phyloP scores from a whole-genome alignment of 2,113 vertebrate species.

The Paracanthobrama guichenoti region DNA sequence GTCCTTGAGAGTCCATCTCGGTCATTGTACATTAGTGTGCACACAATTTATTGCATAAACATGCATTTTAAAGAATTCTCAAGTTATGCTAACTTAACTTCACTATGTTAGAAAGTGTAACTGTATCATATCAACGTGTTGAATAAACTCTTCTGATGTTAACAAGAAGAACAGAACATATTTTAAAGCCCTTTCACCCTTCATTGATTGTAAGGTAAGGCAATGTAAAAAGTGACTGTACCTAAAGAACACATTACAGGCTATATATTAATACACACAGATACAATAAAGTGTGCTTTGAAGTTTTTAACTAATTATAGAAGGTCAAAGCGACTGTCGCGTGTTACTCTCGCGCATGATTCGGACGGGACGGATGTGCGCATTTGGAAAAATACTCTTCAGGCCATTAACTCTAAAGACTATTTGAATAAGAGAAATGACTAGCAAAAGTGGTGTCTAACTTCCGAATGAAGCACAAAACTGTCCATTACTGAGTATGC shows the following conservation, averaged over 20 bases:
- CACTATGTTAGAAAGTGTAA: background rate
- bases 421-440: background rate
- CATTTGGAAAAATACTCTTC: background rate
- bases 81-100: background rate
- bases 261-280: background rate
- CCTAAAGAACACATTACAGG: background rate
- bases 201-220: background rate
- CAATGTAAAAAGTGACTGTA: background rate
- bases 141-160: background rate
- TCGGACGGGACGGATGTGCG: background rate
- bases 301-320: background rate
- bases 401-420: background rate
- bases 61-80: background rate
- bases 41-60: background rate
- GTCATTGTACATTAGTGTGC: background rate
- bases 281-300: background rate
- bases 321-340: background rate
- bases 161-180: background rate
- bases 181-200: background rate
- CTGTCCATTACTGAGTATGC: background rate
- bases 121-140: background rate
- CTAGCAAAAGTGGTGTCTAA: background rate
- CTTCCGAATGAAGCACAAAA: background rate
- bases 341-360: background rate
- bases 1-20: background rate